phyloP scores from a whole-genome alignment of 2,797 vertebrate species.

The Spheniscus humboldti region DNA sequence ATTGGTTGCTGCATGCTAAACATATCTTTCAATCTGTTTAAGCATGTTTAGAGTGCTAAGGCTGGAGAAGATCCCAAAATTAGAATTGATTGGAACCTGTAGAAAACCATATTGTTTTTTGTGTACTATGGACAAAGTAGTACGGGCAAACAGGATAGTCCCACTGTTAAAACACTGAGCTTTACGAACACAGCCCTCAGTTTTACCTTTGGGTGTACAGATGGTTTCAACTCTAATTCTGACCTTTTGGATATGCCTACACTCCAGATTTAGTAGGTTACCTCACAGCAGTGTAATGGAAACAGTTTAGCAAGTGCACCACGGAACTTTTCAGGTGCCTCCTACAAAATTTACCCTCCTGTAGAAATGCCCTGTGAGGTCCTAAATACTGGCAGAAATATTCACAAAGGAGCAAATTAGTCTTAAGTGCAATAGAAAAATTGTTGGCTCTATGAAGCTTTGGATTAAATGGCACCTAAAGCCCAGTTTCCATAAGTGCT shows the following conservation, averaged over 20 bases:
- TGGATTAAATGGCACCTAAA: not conserved
- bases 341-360: not conserved
- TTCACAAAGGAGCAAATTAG: not conserved
- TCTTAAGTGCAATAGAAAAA: not conserved
- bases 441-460: not conserved
- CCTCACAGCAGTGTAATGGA: not conserved
- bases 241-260: not conserved
- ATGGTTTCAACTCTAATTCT: not conserved
- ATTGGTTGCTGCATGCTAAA: not conserved
- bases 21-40: not conserved
- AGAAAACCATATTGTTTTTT: not conserved
- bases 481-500: not conserved
- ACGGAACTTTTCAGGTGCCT: not conserved
- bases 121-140: not conserved
- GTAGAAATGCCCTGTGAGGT: not conserved
- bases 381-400: not conserved
- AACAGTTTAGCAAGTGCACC: not conserved
- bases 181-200: not conserved
- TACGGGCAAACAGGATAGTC: not conserved
- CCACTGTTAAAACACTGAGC: not conserved
- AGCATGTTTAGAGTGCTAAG: not conserved
- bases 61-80: not conserved
- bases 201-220: not conserved
- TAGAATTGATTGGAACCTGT: not conserved
- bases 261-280: not conserved